Percentiles rank a stretch among this genome's conserved stretches.
phyloP scores from a whole-genome alignment of 92 coral and sea anemone genomes.

The Nematostella vectensis region DNA sequence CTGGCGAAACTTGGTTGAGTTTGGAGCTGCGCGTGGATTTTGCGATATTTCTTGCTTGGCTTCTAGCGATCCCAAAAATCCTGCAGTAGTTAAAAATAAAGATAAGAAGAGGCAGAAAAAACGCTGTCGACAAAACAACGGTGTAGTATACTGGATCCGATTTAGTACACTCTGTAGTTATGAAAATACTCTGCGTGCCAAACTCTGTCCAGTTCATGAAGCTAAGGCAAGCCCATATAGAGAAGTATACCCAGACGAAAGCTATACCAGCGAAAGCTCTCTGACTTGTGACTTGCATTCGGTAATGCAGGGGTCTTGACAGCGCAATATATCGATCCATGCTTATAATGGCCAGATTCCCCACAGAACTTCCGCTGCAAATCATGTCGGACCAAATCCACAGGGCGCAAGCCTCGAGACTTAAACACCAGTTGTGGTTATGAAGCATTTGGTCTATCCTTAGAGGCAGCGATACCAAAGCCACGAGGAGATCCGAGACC shows the following conservation, averaged over 20 bases:
- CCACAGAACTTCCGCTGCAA: slow-evolving; percentile 70
- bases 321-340: slow-evolving; percentile 90
- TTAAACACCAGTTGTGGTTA: slow-evolving; percentile 83
- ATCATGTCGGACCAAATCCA: slow-evolving; percentile 66
- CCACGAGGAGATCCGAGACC: slow-evolving; percentile 70
- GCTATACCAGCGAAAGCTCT: slow-evolving; percentile 49
- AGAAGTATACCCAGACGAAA: slow-evolving; percentile 69
- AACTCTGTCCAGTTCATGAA: slow-evolving; percentile 55
- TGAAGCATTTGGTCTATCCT: slow-evolving; percentile 66
- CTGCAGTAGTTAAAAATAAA: slow-evolving; percentile 64
- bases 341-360: slow-evolving; percentile 79
- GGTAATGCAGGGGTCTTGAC: slow-evolving; percentile 74
- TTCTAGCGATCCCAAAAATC: slow-evolving; percentile 65
- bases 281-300: slow-evolving; percentile 44
- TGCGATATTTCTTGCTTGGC: slow-evolving; percentile 77
- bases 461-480: slow-evolving; percentile 61
- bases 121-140: slow-evolving; percentile 43
- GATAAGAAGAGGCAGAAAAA: slow-evolving; percentile 65
- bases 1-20: slow-evolving; percentile 13
- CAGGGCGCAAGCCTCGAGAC: slow-evolving; percentile 49
- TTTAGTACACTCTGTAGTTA: slow-evolving; percentile 35
- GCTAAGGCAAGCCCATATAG: slow-evolving; percentile 66
- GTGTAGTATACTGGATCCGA: slow-evolving; percentile 68
- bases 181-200: not conserved
- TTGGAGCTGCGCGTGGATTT: slow-evolving; percentile 53